Evolutionary conservation across 2,888 invertebrate genomes (phyloP).

Genomic region (Thelaira solivaga): DNA sequence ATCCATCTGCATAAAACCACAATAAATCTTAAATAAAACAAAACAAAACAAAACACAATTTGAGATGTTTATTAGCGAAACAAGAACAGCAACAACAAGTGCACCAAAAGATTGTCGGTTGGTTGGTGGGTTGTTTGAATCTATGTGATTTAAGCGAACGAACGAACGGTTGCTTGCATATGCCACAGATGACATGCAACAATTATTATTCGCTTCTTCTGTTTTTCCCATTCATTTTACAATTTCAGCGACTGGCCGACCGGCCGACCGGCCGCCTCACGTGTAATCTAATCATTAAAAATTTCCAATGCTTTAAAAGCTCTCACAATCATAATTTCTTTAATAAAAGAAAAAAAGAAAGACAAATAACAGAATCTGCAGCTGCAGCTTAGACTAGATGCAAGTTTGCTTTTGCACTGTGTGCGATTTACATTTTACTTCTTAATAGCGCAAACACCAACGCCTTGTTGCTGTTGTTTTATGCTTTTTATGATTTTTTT

Average conservation of each 20-base stretch:
- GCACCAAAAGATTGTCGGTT: slow-evolving; percentile 14
- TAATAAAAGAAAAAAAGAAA: slow-evolving; percentile 64
- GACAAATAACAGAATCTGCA: slow-evolving; percentile 41
- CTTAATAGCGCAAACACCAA: slow-evolving; percentile 44
- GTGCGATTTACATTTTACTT: slow-evolving; percentile 11
- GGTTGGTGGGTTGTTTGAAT: background rate
- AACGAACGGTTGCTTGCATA: slow-evolving; percentile 24
- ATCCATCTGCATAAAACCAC: slow-evolving; percentile 59
- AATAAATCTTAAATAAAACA: slow-evolving; percentile 51
- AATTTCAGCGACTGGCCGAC: slow-evolving; percentile 4
- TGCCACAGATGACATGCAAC: slow-evolving; percentile 55
- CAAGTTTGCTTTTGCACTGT: slow-evolving; percentile 17
- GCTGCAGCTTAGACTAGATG: slow-evolving; percentile 37
- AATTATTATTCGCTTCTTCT: slow-evolving; percentile 56
- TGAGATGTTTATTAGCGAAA: slow-evolving; percentile 55
- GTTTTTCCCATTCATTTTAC: background rate
- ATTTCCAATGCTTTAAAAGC: slow-evolving; percentile 66
- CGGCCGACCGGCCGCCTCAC: slow-evolving; percentile 47
- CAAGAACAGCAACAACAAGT: slow-evolving; percentile 34
- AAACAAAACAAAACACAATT: too few relatives aligned
- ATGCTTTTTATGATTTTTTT: background rate
- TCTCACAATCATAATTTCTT: slow-evolving; percentile 68
- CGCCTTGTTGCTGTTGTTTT: slow-evolving; percentile 11
- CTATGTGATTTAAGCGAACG: background rate
- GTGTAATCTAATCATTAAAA: slow-evolving; percentile 70